Evolutionary conservation across 2,888 invertebrate species (phyloP).

Genomic region (Melipona beecheii): DNA sequence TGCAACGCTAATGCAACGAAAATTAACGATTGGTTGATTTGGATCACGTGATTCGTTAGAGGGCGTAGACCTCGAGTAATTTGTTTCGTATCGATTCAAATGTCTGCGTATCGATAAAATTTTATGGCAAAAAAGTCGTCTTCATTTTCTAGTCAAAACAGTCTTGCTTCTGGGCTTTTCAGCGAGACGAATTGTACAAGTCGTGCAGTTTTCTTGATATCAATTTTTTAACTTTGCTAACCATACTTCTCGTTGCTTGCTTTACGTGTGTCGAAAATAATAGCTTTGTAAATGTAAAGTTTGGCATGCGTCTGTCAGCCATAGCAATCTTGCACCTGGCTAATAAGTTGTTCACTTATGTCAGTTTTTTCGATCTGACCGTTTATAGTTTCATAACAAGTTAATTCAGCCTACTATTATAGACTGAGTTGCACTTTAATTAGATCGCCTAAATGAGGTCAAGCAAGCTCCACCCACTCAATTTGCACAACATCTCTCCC

Average conservation of each 20-base stretch:
- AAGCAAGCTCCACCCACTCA: neutral
- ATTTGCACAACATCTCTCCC: slow-evolving; percentile 7
- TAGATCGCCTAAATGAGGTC: neutral
- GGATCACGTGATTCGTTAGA: no score
- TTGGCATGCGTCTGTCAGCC: neutral
- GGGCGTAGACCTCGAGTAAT: no score
- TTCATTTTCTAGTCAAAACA: no score
- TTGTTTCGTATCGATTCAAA: no score
- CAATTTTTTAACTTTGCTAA: no score
- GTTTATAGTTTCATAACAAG: slow-evolving; percentile 10
- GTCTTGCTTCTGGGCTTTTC: no score
- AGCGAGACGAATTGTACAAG: no score
- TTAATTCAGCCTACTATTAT: neutral
- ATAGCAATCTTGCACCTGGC: neutral
- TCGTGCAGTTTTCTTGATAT: neutral
- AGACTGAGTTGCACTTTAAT: neutral
- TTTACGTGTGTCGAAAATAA: neutral
- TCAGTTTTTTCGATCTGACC: neutral
- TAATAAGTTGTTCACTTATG: neutral
- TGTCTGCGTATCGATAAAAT: no score
- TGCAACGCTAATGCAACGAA: no score
- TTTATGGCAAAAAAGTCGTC: no score
- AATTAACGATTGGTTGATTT: no score
- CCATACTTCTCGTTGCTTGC: neutral
- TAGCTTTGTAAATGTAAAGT: neutral